Base-by-base conservation (phyloP, 2,797 vertebrate species). In the Tragelaphus eurycerus region DNA sequence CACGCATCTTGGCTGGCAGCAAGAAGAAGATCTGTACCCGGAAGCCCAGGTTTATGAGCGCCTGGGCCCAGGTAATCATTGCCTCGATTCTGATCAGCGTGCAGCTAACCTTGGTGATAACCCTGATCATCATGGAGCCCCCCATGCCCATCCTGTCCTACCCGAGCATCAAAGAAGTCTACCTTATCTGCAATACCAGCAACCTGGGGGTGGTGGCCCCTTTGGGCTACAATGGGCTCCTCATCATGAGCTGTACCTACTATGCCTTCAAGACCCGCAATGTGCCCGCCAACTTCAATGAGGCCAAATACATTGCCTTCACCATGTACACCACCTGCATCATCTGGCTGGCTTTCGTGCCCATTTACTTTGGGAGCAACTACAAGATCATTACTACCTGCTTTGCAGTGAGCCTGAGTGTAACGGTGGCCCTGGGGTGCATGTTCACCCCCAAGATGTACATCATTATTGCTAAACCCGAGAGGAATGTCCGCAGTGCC, bases 361-460 rank as follows among this genome's bases (percentile, higher is more conserved):
- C 99, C 88, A 99, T 99, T 98, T 99, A 99, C 98, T 99, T 99
- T 4, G 99, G 99, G 97, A 99, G 99, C 99, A 99, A 99, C 99
- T 99, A 99, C 99, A 99, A 99, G 99, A 99, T 99, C 98, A 99
- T 99, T 98, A 99, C 99, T 74, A 99, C 99, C 34, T 99, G 99
- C 76, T 99, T 99, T 97, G 99, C 99, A 0, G 99, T 99, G 98
- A 99, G 99, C 98, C 99, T 99, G 97, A 99, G 99, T 1, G 99
- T 99, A 55, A 99, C 99, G 0, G 99, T 99, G 97, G 99, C 99
- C 0, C 99, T 99, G 98, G 99, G 99, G 86, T 99, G 99, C 99
- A 99, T 99, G 99, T 99, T 99, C 99, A 99, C 99, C 4, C 99
- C 99, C 94, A 99, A 99, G 99, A 99, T 99, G 99, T 99, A 99